phyloP scores from a whole-genome alignment of 2,888 invertebrate genomes.

The Campoplex capitator region DNA sequence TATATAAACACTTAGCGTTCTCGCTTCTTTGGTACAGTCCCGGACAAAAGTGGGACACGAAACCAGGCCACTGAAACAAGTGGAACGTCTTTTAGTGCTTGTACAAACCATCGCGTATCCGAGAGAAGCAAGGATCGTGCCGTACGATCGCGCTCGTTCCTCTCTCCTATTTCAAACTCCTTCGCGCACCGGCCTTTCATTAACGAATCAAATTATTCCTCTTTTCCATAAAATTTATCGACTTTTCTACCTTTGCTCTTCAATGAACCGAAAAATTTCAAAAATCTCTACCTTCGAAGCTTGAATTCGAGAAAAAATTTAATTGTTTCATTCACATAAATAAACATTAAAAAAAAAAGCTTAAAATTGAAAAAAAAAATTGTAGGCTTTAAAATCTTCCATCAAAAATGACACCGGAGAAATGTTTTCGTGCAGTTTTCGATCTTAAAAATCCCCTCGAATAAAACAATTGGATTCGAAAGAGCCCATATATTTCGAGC shows the following conservation, averaged over 20 bases:
- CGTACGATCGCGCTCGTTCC: slow-evolving; percentile 23
- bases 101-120: slow-evolving; percentile 65
- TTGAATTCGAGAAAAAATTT: too few species aligned
- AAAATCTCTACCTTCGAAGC: neutral
- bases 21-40: slow-evolving; percentile 72
- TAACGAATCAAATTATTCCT: neutral
- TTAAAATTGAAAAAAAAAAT: too few species aligned
- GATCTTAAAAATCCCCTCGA: neutral
- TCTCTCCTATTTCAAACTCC: slow-evolving; percentile 28
- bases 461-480: neutral
- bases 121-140: slow-evolving; percentile 56
- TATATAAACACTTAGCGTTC: slow-evolving; percentile 30
- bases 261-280: neutral
- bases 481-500: neutral
- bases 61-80: slow-evolving; percentile 85
- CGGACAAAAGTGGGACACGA: slow-evolving; percentile 82
- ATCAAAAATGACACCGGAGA: too few species aligned
- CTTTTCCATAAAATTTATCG: neutral
- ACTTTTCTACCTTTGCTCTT: too few species aligned
- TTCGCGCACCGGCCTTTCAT: neutral
- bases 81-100: slow-evolving; percentile 82
- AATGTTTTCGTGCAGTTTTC: too few species aligned
- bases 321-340: too few species aligned
- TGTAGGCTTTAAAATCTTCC: too few species aligned
- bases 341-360: neutral